A percentile compares a stretch with the other conserved stretches of the same genome.
Conservation (phyloP, 2,797 vertebrate species). For the Notolepis coatsorum region DNA sequence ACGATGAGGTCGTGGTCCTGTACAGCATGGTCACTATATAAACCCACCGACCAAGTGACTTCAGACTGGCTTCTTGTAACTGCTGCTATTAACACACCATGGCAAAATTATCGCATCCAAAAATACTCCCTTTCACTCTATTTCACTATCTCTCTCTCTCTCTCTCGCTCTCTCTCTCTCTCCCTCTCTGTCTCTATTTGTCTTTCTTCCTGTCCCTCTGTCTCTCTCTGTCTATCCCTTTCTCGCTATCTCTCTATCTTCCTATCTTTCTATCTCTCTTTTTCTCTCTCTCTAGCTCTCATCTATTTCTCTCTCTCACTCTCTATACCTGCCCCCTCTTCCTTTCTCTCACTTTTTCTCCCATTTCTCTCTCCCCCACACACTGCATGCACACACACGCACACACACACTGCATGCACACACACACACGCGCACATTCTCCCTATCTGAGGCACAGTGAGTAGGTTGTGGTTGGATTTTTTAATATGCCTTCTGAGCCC, state of each 20-base stretch:
- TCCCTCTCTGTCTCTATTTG: too few relatives aligned
- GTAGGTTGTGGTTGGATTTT: conserved; percentile 66
- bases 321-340: too few relatives aligned
- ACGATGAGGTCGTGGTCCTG: background rate
- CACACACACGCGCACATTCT: background rate
- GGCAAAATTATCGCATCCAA: background rate
- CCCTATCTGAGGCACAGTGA: too few relatives aligned
- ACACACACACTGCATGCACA: conserved; percentile 23
- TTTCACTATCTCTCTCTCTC: too few relatives aligned
- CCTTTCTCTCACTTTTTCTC: background rate
- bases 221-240: too few relatives aligned
- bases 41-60: conserved; percentile 33
- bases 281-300: too few relatives aligned
- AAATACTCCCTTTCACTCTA: background rate
- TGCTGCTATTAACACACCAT: conserved; percentile 25
- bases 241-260: too few relatives aligned
- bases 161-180: too few relatives aligned
- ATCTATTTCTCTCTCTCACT: too few relatives aligned
- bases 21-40: conserved; percentile 51
- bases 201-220: too few relatives aligned
- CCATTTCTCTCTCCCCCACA: background rate
- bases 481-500: conserved; percentile 76
- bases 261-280: too few relatives aligned
- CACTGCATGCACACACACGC: conserved; percentile 10
- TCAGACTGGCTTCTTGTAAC: conserved; percentile 42